Percentiles rank a stretch among this genome's conserved stretches.
Evolutionary conservation across 1,140 invertebrate species (phyloP).

Genomic region (Lepidotrigona ventralis): DNA sequence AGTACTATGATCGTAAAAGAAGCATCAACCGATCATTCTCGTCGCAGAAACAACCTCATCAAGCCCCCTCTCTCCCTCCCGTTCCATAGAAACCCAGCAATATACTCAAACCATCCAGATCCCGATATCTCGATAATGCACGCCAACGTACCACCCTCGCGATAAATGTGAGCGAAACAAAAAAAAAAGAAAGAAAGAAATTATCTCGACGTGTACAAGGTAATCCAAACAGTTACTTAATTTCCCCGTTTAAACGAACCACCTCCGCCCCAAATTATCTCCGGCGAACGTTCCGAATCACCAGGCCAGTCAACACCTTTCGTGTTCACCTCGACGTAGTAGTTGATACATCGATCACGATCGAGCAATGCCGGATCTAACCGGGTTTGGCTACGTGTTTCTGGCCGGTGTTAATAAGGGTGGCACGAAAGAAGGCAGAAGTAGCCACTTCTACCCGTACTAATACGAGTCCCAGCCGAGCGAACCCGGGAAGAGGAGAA

Average conservation of each 20-base stretch:
- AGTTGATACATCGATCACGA: slow-evolving; percentile 18
- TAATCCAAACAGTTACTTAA: not conserved
- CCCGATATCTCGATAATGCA: not conserved
- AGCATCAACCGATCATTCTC: not conserved
- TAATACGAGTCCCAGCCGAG: not conserved
- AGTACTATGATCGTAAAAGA: not conserved
- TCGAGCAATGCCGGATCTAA: slow-evolving; percentile 10
- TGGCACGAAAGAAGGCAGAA: slow-evolving; percentile 33
- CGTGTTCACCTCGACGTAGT: too few species aligned
- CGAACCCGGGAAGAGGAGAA: too few species aligned
- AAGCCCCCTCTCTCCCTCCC: not conserved
- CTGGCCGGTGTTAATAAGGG: slow-evolving; percentile 14
- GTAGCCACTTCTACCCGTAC: slow-evolving; percentile 8
- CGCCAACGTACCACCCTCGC: not conserved
- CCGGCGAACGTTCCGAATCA: not conserved
- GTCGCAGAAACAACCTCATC: not conserved
- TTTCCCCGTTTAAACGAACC: not conserved
- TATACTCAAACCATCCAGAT: not conserved
- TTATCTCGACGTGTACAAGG: not conserved
- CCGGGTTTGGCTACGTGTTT: not conserved
- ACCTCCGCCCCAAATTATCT: not conserved
- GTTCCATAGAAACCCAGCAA: not conserved
- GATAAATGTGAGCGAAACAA: not conserved
- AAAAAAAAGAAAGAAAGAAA: not conserved
- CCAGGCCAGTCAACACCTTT: slow-evolving; percentile 10